These are phyloP conservation scores for Panthera leo DNA, from an alignment of 2,113 vertebrate species.

Conservation along the genomic window DNA sequence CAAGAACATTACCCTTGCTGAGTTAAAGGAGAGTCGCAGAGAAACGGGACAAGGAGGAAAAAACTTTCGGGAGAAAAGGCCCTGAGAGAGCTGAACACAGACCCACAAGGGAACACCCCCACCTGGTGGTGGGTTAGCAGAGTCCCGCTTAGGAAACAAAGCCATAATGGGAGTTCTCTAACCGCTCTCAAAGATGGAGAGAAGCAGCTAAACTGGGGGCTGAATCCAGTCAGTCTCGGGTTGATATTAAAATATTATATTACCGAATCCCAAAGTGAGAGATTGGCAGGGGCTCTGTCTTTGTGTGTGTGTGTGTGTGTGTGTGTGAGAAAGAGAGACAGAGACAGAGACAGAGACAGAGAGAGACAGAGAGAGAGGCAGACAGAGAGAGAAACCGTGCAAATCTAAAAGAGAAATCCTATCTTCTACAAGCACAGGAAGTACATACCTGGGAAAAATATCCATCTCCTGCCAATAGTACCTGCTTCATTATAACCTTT, in stretches of 20 bases:
- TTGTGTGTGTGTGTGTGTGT: not conserved
- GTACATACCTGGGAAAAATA: not conserved
- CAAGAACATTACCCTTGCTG: not conserved
- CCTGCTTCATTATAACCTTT: conserved; percentile 43
- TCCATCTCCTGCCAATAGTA: not conserved
- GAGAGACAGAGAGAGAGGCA: not conserved
- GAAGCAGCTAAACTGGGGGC: not conserved
- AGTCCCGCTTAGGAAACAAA: conserved; percentile 14
- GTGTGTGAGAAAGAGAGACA: not conserved
- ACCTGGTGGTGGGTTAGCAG: not conserved
- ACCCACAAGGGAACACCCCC: not conserved
- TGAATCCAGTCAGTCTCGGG: not conserved
- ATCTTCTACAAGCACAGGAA: conserved; percentile 13
- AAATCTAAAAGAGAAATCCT: not conserved
- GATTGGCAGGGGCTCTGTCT: not conserved
- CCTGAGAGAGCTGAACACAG: not conserved
- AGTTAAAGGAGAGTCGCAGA: not conserved
- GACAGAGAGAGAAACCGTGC: not conserved
- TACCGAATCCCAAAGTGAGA: not conserved
- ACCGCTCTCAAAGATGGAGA: not conserved
- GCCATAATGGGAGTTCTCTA: not conserved
- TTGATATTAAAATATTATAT: conserved; percentile 18
- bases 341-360: not conserved
- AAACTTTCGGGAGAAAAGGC: not conserved
- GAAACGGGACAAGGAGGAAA: not conserved